Base-by-base conservation (phyloP, 2,113 vertebrate species). In the Sakesphorus luctuosus region DNA sequence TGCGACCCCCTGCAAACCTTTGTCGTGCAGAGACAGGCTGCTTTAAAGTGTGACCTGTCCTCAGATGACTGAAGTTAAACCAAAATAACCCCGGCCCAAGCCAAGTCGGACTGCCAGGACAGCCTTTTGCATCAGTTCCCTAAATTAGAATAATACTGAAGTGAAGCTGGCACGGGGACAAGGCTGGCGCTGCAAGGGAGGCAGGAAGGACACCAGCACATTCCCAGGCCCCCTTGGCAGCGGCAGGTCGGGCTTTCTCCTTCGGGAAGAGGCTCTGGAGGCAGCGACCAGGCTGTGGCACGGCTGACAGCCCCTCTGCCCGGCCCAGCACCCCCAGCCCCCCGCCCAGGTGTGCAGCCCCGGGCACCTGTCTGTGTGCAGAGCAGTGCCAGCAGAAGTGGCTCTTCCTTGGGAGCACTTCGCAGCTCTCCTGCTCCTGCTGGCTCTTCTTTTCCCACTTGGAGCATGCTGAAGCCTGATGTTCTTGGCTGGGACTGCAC, bases 61-160 rank as follows among this genome's bases (percentile, higher is more conserved):
- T 96, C 84, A 93, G 75, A 87, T 91, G 95, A 93, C 95, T 89
- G 89, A 53, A 66, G 67, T 67, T 95, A 46, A 94, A 97, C 67
- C 35, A 87, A 84, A 96, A 79, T 96, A 95, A 95, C 91, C 94
- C 90, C 7, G 0, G 67, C 23, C 72, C 75, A 2, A 83, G 87
- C 77, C 68, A 79, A 95, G 90, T 6, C 1, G 1, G 49, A 6
- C 82, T 97, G 96, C 93, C 95, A 96, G 95, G 87, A 80, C 82
- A 91, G 93, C 92, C 82, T 96, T 97, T 91, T 96, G 84, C 93
- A 95, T 89, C 95, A 93, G 94, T 76, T 94, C 91, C 91, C 93
- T 85, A 93, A 96, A 96, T 96, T 96, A 96, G 94, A 97, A 96
- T 91, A 91, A 76, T 19, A 74, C 90, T 94, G 89, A 38, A 96